Percentiles rank a stretch among this genome's conserved stretches.
Evolutionary conservation across 2,888 invertebrate species (phyloP).

Genomic region (Rugalucina vietnamica): DNA sequence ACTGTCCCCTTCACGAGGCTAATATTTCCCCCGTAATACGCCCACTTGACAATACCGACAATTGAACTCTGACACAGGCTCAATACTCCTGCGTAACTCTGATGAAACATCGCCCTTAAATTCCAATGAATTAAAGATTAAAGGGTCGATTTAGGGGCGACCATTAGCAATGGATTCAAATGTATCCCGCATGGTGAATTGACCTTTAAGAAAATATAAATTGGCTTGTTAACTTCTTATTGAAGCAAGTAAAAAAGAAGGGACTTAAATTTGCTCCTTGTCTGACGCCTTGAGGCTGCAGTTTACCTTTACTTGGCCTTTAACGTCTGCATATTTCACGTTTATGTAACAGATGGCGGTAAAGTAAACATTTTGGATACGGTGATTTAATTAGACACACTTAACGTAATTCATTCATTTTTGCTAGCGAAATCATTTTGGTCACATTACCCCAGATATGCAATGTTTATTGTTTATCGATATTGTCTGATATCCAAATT

Average conservation of each 20-base stretch:
- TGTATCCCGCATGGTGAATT: slow-evolving; percentile 47
- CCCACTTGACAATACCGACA: slow-evolving; percentile 59
- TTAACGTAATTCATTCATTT: too few relatives aligned
- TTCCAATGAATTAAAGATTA: slow-evolving; percentile 63
- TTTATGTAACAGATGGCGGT: slow-evolving; percentile 9
- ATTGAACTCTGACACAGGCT: slow-evolving; percentile 49
- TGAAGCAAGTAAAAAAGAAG: not conserved
- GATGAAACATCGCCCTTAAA: slow-evolving; percentile 59
- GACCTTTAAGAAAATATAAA: slow-evolving; percentile 59
- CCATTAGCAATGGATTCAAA: slow-evolving; percentile 62
- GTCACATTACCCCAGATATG: too few relatives aligned
- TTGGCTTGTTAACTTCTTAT: slow-evolving; percentile 64
- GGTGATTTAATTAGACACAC: too few relatives aligned
- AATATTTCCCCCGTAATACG: slow-evolving; percentile 65
- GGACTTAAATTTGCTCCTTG: slow-evolving; percentile 11
- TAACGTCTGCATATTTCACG: slow-evolving; percentile 14
- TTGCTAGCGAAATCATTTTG: too few relatives aligned
- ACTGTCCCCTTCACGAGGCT: slow-evolving; percentile 53
- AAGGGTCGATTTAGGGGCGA: slow-evolving; percentile 62
- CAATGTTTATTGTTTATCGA: too few relatives aligned
- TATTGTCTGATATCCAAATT: too few relatives aligned
- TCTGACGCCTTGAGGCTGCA: slow-evolving; percentile 1
- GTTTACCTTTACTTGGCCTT: slow-evolving; percentile 5
- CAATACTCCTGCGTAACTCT: slow-evolving; percentile 49
- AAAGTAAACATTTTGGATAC: not conserved